These are phyloP conservation scores for Calameuta pallipes DNA, from an alignment of 2,888 invertebrate species.

Conservation along the genomic window DNA sequence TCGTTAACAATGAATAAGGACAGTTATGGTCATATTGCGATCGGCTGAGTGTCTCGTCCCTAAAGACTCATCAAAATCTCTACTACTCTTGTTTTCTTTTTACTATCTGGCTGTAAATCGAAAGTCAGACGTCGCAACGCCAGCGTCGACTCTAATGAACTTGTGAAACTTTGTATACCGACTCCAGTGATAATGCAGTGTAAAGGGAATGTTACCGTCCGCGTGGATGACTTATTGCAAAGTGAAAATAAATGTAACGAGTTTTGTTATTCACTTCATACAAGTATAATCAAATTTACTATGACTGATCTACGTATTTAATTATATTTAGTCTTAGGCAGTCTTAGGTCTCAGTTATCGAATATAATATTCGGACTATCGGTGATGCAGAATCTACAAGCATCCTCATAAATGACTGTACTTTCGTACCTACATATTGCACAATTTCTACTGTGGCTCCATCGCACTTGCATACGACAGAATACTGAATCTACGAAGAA, in stretches of 20 bases:
- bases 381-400: background rate
- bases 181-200: background rate
- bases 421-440: background rate
- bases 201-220: background rate
- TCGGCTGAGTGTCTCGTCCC: background rate
- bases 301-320: background rate
- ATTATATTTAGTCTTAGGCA: background rate
- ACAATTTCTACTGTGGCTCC: background rate
- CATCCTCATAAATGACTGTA: background rate
- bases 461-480: background rate
- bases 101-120: background rate
- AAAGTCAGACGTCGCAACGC: background rate
- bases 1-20: background rate
- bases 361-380: background rate
- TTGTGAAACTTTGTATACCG: background rate
- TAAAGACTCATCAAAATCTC: background rate
- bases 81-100: background rate
- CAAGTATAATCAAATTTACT: background rate
- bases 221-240: background rate
- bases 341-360: background rate
- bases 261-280: background rate
- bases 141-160: background rate
- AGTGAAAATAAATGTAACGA: background rate
- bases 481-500: background rate
- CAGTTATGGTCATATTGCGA: background rate